Evolutionary conservation across 2,888 invertebrate genomes (phyloP), one percentile per base, ranked within the genome.

Genomic region (Diloba caeruleocephala): DNA sequence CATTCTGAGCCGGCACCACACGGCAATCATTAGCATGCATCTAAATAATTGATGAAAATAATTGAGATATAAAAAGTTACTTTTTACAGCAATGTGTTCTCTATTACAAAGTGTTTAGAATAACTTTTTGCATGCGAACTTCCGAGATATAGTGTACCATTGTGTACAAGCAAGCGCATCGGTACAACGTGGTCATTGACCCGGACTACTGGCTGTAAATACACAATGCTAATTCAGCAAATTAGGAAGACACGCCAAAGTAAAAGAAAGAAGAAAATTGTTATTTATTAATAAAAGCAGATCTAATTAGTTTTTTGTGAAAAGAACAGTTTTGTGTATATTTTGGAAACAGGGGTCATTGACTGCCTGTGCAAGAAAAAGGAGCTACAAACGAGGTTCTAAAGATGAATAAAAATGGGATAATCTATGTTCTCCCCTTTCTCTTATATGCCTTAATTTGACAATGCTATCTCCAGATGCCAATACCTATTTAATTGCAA

Each of bases 131-230:
- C 29, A 36, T 54, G 45, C 15, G 6, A 29, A 23, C 37, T 23
- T 43, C 9, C 8, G 17, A 25, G 26, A 42, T 39, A 41, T 10
- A 48, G 34, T 56, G 46, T 26, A 41, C 36, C 45, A 56, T 61
- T 69, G 64, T 64, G 58, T 57, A 55, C 46, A 59, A 53, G 53
- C 62, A 54, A 29, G 49, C 59, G 60, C 69, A 65, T 61, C 46
- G 45, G 69, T 29, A 52, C 32, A 41, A 21, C 43, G 48, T 65
- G 63, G 79, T 82, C 80, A 57, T 79, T 80, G 71, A 77, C 79
- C 79, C 61, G 49, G 46, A 51, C 53, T 34, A 44, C 38, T 67
- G 71, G 61, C 72, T 59, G 58, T 64, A 73, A 72, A 67, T 34
- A 53, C 55, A 61, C 59, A 65, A 52, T 51, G 68, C 44, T 74